A percentile compares a stretch with the other conserved stretches of the same genome.
Evolutionary conservation across 2,113 vertebrate genomes (phyloP).

Genomic region (Chlorodrepanis virens): DNA sequence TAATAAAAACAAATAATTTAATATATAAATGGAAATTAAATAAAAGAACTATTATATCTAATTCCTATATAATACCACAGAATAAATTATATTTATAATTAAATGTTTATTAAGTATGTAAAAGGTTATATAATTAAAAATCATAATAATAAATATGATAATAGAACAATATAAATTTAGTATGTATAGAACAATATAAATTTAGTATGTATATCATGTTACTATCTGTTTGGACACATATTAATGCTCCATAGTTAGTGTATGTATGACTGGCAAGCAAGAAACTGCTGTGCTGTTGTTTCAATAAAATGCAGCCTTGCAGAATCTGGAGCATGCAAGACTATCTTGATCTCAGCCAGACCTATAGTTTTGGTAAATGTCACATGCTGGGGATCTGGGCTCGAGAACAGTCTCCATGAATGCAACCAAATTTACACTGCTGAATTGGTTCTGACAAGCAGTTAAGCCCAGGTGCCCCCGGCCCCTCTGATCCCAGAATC

Average conservation of each 20-base stretch:
- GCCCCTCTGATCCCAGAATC: not conserved
- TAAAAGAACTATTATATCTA: not conserved
- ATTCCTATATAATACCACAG: not conserved
- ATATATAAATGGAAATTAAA: not conserved
- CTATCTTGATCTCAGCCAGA: not conserved
- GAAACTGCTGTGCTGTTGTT: not conserved
- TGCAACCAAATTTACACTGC: not conserved
- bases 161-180: not conserved
- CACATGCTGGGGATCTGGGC: accelerated
- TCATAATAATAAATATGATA: not conserved
- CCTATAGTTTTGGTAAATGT: not conserved
- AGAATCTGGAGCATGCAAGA: not conserved
- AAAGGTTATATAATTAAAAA: not conserved
- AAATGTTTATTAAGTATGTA: not conserved
- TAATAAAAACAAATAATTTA: not conserved
- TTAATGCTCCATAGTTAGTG: not conserved
- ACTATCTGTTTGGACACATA: not conserved
- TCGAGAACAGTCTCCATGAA: not conserved
- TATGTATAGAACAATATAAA: not conserved
- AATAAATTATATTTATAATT: not conserved
- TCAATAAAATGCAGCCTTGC: not conserved
- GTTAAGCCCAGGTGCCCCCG: accelerated
- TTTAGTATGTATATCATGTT: not conserved
- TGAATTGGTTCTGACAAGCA: not conserved
- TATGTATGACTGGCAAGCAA: not conserved